Evolutionary conservation across 53 echinoderm and acorn worm species (phyloP).

Genomic region (Paracentrotus lividus): DNA sequence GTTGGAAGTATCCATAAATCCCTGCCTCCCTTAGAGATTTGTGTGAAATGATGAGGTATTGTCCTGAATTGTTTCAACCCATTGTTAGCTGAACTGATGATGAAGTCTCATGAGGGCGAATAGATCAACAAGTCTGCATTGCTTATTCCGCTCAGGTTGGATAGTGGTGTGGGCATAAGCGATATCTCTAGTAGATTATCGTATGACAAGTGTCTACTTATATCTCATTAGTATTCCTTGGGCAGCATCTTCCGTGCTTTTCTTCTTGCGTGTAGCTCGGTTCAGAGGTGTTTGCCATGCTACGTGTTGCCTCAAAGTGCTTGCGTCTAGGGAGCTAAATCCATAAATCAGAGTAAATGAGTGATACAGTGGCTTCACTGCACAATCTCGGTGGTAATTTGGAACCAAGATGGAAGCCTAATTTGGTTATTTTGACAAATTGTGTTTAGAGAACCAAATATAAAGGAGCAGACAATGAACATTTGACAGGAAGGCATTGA

Average conservation of each 20-base stretch:
- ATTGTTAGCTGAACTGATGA: neutral
- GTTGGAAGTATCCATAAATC: neutral
- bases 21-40: neutral
- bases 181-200: conserved; percentile 14
- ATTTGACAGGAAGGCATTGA: neutral
- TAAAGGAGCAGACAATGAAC: neutral
- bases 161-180: neutral
- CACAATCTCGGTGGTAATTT: neutral
- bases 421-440: neutral
- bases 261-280: neutral
- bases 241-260: neutral
- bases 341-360: conserved; percentile 44
- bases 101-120: neutral
- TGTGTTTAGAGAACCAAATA: neutral
- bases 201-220: conserved; percentile 1
- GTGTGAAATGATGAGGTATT: neutral
- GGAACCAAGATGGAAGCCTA: neutral
- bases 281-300: conserved; percentile 27
- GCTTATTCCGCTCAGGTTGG: conserved; percentile 28
- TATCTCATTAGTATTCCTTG: conserved; percentile 50
- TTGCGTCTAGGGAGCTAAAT: conserved; percentile 22
- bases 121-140: neutral
- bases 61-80: conserved; percentile 36
- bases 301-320: conserved; percentile 38
- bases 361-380: conserved; percentile 41